phyloP scores from a whole-genome alignment of 2,113 vertebrate species.

The Tyto alba region DNA sequence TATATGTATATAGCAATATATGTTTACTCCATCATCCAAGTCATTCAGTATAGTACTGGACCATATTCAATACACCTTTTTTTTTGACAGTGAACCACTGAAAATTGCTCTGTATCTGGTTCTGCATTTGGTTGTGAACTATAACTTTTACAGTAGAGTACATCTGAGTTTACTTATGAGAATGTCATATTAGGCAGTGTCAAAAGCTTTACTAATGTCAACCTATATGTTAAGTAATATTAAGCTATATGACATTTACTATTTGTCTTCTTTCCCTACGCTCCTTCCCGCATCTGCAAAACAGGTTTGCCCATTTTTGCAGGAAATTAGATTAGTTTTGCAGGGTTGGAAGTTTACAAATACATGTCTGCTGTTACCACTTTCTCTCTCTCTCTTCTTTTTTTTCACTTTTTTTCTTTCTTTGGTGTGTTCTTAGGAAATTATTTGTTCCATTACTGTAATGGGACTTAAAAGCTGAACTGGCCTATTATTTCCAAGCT shows the following conservation, averaged over 20 bases:
- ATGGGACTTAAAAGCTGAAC: background rate
- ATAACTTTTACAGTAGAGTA: background rate
- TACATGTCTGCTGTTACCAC: background rate
- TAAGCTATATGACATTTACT: background rate
- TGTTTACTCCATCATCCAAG: background rate
- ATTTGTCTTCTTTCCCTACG: background rate
- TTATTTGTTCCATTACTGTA: background rate
- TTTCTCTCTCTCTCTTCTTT: background rate
- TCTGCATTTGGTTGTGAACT: background rate
- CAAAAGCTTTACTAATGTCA: background rate
- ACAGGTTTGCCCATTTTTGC: background rate
- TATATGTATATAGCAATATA: background rate
- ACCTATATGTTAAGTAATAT: background rate
- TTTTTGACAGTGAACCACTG: background rate
- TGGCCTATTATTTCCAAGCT: background rate
- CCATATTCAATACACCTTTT: background rate
- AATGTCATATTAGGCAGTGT: background rate
- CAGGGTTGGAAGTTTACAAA: background rate
- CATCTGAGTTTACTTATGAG: background rate
- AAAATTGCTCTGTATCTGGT: background rate
- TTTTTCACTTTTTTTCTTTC: background rate
- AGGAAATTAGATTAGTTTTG: background rate
- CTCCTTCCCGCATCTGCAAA: background rate
- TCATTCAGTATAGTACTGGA: background rate
- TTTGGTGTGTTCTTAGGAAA: background rate